Evolutionary conservation across 2,888 invertebrate genomes (phyloP), one percentile per base, ranked within the genome.

Genomic region (Nomada lathburiana): DNA sequence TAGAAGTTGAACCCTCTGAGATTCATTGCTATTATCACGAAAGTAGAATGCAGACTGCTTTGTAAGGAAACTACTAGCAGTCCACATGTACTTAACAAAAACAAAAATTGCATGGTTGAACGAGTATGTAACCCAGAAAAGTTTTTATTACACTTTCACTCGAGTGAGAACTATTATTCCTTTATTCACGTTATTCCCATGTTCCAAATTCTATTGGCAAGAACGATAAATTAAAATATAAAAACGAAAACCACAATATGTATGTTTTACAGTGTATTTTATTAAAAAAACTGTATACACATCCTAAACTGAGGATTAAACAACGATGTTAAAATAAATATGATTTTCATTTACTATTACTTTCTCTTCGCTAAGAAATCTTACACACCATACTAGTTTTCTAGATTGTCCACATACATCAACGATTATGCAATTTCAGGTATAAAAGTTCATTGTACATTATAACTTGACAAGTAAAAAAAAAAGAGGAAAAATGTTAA

Each of bases 261-360:
- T 59, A 55, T 84, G 83, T 69, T 76, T 74, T 78, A 70, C 76
- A 65, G 83, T 83, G 75, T 68, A 83, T 85, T 88, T 88, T 89
- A 86, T 86, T 89, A 86, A 76, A 88, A 88, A 89, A 89, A 85
- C 70, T 83, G 86, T 92, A 92, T 92, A 92, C 90, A 92, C 89
- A 91, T 90, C 89, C 88, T 91, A 91, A 86, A 91, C 91, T 88
- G 91, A 91, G 90, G 90, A 92, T 91, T 89, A 89, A 92, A 91
- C 91, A 93, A 93, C 93, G 91, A 93, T 93, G 90, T 92, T 92
- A 93, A 93, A 93, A 93, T 93, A 93, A 93, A 93, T 93, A 93
- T 91, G 89, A 89, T 92, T 90, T 89, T 90, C 89, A 90, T 88
- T 90, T 87, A 65, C 88, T 89, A 89, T 88, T 87, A 87, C 86